Base-by-base conservation (phyloP, 2,888 invertebrate species). In the Drosophila cracens region DNA sequence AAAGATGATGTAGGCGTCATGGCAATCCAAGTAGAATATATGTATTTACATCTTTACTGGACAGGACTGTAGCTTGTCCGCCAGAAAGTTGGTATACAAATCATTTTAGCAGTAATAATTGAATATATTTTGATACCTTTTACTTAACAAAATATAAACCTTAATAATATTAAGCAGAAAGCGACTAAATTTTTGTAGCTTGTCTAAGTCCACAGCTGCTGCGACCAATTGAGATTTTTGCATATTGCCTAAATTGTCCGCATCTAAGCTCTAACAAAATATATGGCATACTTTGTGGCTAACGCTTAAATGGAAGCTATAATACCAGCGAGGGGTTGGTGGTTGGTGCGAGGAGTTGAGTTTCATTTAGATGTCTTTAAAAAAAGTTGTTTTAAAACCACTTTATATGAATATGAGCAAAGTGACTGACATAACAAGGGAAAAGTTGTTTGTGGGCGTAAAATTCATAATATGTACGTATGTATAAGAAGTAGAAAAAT, bases 221-320 rank as follows among this genome's bases (percentile, higher is more conserved):
- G 16, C 21, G 8, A 13, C 16, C 46, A 46, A 46, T 46, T 46
- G 21, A 46, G 13, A 21, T 25, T 21, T 21, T 46, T 46, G 21
- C 4, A 25, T 16, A 25, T 25, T 46, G 25, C 25, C 8, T 25
- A 8, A 16, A 16, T 46, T 46, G 16, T 25, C 8, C 46, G 46
- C 46, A 25, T 25, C 7, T 46, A n/a, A 51, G 5, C 18, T 29
- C 6, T 25, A 49, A 6, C 16, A n/a, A 21, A 49, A 40, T 13
- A 31, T 36, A 7, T 38, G 16, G 72, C 18, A 72, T 72, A 72
- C 70, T 72, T 65, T 72, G 29, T 18, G 72, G 72, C 72, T 51
- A n/a, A 29, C n/a, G 46, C 21, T 18, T 53, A 71, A 67, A 43
- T 25, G 16, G 27, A 46, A 46, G 16, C 46, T 25, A 46, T 16